These are phyloP conservation scores for Anabacerthia variegaticeps DNA, from an alignment of 2,797 vertebrate species.

Conservation along the genomic window DNA sequence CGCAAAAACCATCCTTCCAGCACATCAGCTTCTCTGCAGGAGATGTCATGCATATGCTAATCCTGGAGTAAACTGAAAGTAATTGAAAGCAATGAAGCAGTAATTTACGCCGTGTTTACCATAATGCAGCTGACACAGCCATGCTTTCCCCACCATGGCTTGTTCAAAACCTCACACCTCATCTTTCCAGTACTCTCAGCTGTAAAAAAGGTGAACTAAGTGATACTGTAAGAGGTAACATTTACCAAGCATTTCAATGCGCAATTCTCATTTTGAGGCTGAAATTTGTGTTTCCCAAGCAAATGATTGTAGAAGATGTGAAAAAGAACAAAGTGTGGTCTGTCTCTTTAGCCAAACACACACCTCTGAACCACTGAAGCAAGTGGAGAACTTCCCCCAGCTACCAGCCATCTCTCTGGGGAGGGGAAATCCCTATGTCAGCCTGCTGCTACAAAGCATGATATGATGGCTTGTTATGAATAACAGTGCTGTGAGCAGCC, in stretches of 20 bases:
- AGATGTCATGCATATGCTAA: background rate
- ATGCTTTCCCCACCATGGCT: background rate
- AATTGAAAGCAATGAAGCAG: background rate
- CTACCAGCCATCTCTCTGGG: background rate
- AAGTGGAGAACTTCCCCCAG: background rate
- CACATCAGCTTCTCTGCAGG: constrained; percentile 7
- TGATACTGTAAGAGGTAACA: background rate
- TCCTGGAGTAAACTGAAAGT: background rate
- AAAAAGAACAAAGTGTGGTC: background rate
- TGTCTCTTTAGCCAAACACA: background rate
- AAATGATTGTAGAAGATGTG: background rate
- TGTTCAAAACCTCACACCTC: background rate
- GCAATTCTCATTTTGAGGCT: background rate
- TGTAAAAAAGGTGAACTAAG: background rate
- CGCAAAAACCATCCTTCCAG: background rate
- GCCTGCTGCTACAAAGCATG: background rate
- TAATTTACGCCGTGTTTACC: background rate
- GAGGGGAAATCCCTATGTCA: background rate
- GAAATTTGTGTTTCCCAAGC: background rate
- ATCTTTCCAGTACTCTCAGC: background rate
- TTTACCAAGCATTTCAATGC: background rate
- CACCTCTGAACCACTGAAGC: background rate
- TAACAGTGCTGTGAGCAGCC: background rate
- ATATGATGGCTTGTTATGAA: background rate
- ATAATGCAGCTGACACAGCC: background rate